Base-by-base conservation (phyloP, 2,113 vertebrate genomes). In the Tragelaphus imberbis region DNA sequence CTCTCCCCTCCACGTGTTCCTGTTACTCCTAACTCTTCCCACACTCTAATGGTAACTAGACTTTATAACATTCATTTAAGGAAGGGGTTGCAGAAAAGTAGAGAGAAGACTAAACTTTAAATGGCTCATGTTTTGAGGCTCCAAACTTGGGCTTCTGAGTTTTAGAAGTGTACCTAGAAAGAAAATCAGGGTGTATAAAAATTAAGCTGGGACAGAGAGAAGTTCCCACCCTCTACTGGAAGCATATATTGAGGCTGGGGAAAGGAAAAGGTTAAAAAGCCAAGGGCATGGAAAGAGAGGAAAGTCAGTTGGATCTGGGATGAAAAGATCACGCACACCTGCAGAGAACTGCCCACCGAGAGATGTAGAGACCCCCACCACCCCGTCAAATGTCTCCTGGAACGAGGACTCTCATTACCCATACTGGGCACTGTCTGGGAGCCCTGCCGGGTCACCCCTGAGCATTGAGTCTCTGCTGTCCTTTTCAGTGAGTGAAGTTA, bases 271-370 rank as follows among this genome's bases (percentile, higher is more conserved):
- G 2, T 3, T 17, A 58, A 59, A 80, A 33, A 79, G 33, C 33
- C 56, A 27, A 51, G 58, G 49, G 19, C 40, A 58, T 1, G 1
- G 40, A 56, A 28, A 15, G 10, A 28, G 47, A 59, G 51, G 61
- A 71, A 65, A 86, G 36, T 11, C 55, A 0, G 4, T 5, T 15
- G 40, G 71, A 33, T 51, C 58, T 68, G 28, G 49, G 27, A n/a
- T 30, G 13, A 56, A 80, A 36, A 59, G 15, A 8, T 30, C n/a
- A 53, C 15, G 56, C 21, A 6, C 30, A 27, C 14, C 79, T 56
- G 21, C 51, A 56, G 93, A 23, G 23, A 56, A 10, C 9, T 10
- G 15, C 23, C 4, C 12, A 15, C 4, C 0, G 0, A 27, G 80
- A 79, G 23, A 33, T 3, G 12, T 65, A 27, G 84, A 44, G 30